These are phyloP conservation scores for Scomber japonicus DNA, from an alignment of 2,113 vertebrate species.

Conservation along the genomic window DNA sequence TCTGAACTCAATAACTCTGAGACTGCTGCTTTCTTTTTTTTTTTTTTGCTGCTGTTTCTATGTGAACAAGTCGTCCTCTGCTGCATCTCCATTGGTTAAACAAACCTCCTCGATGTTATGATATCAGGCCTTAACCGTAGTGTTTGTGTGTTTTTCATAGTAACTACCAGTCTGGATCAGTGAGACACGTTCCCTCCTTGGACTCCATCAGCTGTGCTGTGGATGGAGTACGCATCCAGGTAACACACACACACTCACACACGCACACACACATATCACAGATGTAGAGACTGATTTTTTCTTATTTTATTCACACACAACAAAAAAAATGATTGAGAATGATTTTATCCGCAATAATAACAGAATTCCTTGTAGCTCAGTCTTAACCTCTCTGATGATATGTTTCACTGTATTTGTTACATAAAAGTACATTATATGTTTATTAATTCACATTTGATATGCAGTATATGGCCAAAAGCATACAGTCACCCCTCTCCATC, in stretches of 20 bases:
- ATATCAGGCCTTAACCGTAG: rapidly evolving
- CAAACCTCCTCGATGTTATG: too few species aligned
- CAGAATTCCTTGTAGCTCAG: background rate
- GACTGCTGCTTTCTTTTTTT: too few species aligned
- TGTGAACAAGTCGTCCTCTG: too few species aligned
- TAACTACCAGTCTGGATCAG: slow-evolving; percentile 83
- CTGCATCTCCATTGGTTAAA: too few species aligned
- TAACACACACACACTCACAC: slow-evolving; percentile 55
- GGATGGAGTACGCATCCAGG: slow-evolving; percentile 85
- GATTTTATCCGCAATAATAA: too few species aligned
- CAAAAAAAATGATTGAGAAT: background rate
- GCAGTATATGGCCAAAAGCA: slow-evolving; percentile 8
- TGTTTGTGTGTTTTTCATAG: slow-evolving; percentile 41
- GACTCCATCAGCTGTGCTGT: slow-evolving; percentile 87
- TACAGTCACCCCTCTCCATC: background rate
- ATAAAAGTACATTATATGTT: too few species aligned
- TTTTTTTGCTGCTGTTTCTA: too few species aligned
- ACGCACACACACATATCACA: slow-evolving; percentile 12
- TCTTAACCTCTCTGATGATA: background rate
- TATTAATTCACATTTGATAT: background rate
- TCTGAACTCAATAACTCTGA: too few species aligned
- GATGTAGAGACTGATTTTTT: background rate
- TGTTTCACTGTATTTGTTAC: too few species aligned
- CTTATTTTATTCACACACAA: too few species aligned
- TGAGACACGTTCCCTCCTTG: slow-evolving; percentile 86